Base-by-base conservation (phyloP, 2,797 vertebrate genomes). In the Hemitrygon akajei region DNA sequence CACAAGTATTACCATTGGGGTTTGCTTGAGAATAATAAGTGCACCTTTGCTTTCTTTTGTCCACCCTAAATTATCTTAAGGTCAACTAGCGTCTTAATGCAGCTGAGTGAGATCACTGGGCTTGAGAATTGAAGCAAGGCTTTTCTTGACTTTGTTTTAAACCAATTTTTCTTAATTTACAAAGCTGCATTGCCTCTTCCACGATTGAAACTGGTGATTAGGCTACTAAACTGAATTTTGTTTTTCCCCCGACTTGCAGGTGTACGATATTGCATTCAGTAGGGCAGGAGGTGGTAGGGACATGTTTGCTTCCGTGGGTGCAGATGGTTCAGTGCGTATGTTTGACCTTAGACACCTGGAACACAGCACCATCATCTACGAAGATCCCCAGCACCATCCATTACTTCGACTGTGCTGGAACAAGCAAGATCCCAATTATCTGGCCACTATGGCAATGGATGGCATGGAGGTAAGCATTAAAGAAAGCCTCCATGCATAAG, bases 361-460 rank as follows among this genome's bases (percentile, higher is more conserved):
- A 94, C 99, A 99, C 96, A 99, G 99, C 97, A 99, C 99, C 96
- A 99, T 99, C 95, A 99, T 99, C 95, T 99, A 99, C 0, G 99
- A 99, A 95, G 99, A 99, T 95, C 99, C 98, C 0, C 99, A 99
- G 95, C 99, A 99, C 95, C 99, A 99, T 95, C 99, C 98, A 0
- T 96, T 99, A 95, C 98, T 99, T 63, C 98, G 99, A 37, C 98
- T 99, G 95, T 99, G 99, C 97, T 99, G 99, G 99, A 99, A 99
- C 96, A 99, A 99, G 94, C 99, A 99, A 96, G 99, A 99, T 95
- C 99, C 99, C 94, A 99, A 99, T 96, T 99, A 99, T 93, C 96
- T 99, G 93, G 99, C 99, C 16, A 99, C 99, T 0, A 99, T 99
- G 99, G 99, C 99, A 94, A 99, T 99, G 99, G 99, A 99, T 0